A percentile compares a stretch with the other conserved stretches of the same genome.
phyloP scores from a whole-genome alignment of 2,888 invertebrate species.

The Philonicus albiceps region DNA sequence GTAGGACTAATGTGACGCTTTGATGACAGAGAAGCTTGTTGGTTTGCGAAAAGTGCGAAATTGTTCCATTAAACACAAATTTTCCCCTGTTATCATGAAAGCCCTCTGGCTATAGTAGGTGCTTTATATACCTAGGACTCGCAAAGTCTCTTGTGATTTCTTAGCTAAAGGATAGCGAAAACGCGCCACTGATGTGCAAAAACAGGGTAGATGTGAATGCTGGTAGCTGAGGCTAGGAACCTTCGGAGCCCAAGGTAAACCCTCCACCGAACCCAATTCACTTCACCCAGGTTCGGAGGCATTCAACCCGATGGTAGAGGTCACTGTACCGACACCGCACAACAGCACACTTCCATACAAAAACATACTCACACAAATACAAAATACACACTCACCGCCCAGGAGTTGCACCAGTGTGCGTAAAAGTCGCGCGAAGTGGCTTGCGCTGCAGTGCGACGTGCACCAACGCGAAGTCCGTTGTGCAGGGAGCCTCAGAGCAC shows the following conservation, averaged over 20 bases:
- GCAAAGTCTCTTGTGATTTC: neutral
- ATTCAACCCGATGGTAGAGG: slow-evolving; percentile 19
- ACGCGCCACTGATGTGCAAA: neutral
- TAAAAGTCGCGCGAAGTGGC: neutral
- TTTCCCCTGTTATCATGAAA: neutral
- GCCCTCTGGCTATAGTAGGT: neutral
- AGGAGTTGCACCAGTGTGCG: neutral
- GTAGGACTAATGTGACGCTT: neutral
- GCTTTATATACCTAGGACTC: neutral
- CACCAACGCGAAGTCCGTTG: slow-evolving; percentile 7
- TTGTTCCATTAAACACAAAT: neutral
- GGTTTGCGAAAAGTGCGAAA: neutral
- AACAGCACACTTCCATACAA: too few relatives aligned
- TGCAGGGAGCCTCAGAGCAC: neutral
- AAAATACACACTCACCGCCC: neutral
- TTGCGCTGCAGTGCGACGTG: neutral
- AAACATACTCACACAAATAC: too few relatives aligned
- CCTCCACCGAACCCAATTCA: neutral
- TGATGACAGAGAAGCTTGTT: neutral
- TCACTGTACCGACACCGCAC: slow-evolving; percentile 12
- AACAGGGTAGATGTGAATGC: neutral
- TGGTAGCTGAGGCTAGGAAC: neutral
- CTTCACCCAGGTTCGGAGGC: slow-evolving; percentile 14
- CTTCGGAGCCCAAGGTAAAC: neutral
- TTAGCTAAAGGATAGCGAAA: neutral